These are phyloP conservation scores for Chloroceryle amazona DNA, from an alignment of 2,797 vertebrate genomes.

Conservation along the genomic window DNA sequence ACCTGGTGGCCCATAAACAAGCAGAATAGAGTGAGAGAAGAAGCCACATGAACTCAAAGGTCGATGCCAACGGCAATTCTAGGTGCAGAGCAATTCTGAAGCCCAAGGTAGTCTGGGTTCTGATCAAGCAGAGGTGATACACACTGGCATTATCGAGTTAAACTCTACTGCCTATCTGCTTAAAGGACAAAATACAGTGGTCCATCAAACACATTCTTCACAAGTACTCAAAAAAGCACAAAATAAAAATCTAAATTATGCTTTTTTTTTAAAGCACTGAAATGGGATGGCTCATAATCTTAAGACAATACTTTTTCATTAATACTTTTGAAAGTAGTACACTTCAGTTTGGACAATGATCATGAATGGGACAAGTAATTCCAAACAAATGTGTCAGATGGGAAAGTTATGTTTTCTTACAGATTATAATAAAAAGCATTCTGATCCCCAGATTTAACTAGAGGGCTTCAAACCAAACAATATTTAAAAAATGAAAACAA, in stretches of 20 bases:
- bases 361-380: not conserved
- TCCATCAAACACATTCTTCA: not conserved
- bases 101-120: not conserved
- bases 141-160: not conserved
- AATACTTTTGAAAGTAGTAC: not conserved
- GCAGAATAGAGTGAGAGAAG: not conserved
- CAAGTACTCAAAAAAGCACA: not conserved
- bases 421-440: not conserved
- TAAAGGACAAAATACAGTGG: not conserved
- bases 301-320: not conserved
- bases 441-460: not conserved
- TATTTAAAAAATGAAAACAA: not conserved
- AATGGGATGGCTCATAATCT: not conserved
- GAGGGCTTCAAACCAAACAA: not conserved
- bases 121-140: not conserved
- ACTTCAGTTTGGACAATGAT: not conserved
- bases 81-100: not conserved
- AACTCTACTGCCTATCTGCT: not conserved
- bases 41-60: not conserved
- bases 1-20: not conserved
- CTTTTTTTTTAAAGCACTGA: not conserved
- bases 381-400: not conserved
- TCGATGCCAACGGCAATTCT: not conserved
- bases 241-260: not conserved
- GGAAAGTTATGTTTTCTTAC: not conserved